Conservation (phyloP, 1,140 invertebrate genomes). For the Atta cephalotes region DNA sequence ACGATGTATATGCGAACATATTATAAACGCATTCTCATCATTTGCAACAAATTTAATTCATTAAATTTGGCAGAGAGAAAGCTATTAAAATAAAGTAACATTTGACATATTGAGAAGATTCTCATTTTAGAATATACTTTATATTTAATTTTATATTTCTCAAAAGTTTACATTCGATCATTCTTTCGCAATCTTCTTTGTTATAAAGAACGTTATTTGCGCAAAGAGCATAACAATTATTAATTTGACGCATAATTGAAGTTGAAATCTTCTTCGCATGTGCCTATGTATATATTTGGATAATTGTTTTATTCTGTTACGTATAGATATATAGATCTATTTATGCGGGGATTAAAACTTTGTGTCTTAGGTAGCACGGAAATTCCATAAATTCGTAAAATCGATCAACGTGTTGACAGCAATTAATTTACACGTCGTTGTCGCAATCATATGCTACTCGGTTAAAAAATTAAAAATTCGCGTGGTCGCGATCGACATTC, state of each 20-base stretch:
- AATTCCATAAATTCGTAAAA: slow-evolving; percentile 31
- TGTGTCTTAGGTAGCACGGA: not conserved
- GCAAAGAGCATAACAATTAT: slow-evolving; percentile 30
- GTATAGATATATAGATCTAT: slow-evolving; percentile 1
- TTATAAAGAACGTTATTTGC: slow-evolving; percentile 42
- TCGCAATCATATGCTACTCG: slow-evolving; percentile 48
- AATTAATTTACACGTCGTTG: slow-evolving; percentile 33
- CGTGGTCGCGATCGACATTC: not conserved
- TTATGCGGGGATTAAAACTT: slow-evolving; percentile 18
- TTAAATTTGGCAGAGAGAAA: slow-evolving; percentile 84
- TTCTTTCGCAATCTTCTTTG: slow-evolving; percentile 11
- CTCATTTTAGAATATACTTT: slow-evolving; percentile 5
- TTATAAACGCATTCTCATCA: slow-evolving; percentile 80
- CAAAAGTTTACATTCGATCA: slow-evolving; percentile 31
- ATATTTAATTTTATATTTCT: slow-evolving; percentile 22
- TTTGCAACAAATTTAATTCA: slow-evolving; percentile 82
- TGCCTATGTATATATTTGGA: slow-evolving; percentile 55
- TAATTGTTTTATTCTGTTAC: slow-evolving; percentile 54
- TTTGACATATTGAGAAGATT: slow-evolving; percentile 38
- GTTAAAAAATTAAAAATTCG: slow-evolving; percentile 62
- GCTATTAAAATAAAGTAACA: slow-evolving; percentile 48
- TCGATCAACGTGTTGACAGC: slow-evolving; percentile 33
- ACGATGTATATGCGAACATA: not conserved
- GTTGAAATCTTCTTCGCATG: slow-evolving; percentile 37
- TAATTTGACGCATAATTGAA: slow-evolving; percentile 35